Evolutionary conservation across 2,797 vertebrate species (phyloP).

Genomic region (Saxicola maurus): DNA sequence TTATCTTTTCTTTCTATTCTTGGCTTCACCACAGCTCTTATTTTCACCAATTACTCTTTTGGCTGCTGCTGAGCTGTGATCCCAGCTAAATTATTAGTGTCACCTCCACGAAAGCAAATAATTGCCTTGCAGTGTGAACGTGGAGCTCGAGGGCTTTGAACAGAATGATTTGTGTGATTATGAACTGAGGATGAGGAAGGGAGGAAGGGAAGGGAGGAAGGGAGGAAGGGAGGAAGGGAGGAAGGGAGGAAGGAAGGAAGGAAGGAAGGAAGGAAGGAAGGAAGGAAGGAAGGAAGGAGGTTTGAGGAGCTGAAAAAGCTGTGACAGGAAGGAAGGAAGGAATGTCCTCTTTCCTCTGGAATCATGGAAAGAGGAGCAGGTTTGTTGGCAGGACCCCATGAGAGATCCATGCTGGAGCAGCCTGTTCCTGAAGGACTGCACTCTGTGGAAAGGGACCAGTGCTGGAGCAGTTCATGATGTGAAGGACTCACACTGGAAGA

Average conservation of each 20-base stretch:
- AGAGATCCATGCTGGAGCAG: neutral
- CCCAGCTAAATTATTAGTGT: neutral
- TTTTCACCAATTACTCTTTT: neutral
- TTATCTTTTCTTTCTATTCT: constrained; percentile 11
- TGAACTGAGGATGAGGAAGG: fast-evolving
- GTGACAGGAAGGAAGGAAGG: no score
- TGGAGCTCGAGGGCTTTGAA: neutral
- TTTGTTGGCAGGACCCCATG: neutral
- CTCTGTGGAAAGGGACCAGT: neutral
- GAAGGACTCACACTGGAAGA: neutral
- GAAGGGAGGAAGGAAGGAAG: no score
- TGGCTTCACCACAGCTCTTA: neutral
- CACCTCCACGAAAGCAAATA: neutral
- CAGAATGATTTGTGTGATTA: neutral
- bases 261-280: no score
- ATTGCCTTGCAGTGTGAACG: neutral
- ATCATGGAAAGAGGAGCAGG: neutral
- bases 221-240: no score
- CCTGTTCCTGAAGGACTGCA: neutral
- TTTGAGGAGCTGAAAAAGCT: no score
- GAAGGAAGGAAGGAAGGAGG: no score
- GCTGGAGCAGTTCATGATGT: neutral
- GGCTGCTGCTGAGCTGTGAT: neutral
- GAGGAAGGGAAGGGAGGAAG: no score
- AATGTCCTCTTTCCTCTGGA: neutral